A percentile compares a stretch with the other conserved stretches of the same genome.
Evolutionary conservation across 1,140 invertebrate genomes (phyloP).

Genomic region (Drosophila prosaltans): DNA sequence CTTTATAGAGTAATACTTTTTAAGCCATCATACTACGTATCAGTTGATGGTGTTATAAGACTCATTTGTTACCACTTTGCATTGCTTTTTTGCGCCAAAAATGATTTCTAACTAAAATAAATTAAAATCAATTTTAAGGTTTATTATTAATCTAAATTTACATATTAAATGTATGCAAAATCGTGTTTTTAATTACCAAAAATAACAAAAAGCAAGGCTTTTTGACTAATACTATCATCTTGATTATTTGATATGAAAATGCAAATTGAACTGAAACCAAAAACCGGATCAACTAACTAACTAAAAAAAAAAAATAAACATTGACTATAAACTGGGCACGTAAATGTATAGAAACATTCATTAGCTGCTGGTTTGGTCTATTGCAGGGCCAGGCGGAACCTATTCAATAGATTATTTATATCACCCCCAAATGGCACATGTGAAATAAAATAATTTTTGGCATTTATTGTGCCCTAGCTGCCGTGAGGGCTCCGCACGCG

Average conservation of each 20-base stretch:
- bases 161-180: slow-evolving; percentile 58
- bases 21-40: not conserved
- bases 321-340: not conserved
- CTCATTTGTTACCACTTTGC: not conserved
- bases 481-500: slow-evolving; percentile 39
- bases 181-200: slow-evolving; percentile 28
- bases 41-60: slow-evolving; percentile 2
- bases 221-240: slow-evolving; percentile 1
- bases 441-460: slow-evolving; percentile 60
- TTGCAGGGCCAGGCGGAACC: slow-evolving; percentile 1
- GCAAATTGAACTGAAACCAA: slow-evolving; percentile 30
- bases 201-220: not conserved
- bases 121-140: not conserved
- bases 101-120: not conserved
- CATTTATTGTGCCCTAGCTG: slow-evolving; percentile 53
- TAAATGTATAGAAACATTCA: slow-evolving; percentile 25
- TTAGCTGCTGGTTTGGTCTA: slow-evolving; percentile 4
- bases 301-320: not conserved
- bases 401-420: slow-evolving; percentile 42
- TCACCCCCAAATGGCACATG: slow-evolving; percentile 20
- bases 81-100: not conserved
- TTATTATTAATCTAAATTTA: slow-evolving; percentile 29
- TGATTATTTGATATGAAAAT: slow-evolving; percentile 44
- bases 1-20: not conserved
- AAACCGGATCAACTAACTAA: slow-evolving; percentile 7